Evolutionary conservation across 1,140 invertebrate species (phyloP).

Genomic region (Ips nitidus): DNA sequence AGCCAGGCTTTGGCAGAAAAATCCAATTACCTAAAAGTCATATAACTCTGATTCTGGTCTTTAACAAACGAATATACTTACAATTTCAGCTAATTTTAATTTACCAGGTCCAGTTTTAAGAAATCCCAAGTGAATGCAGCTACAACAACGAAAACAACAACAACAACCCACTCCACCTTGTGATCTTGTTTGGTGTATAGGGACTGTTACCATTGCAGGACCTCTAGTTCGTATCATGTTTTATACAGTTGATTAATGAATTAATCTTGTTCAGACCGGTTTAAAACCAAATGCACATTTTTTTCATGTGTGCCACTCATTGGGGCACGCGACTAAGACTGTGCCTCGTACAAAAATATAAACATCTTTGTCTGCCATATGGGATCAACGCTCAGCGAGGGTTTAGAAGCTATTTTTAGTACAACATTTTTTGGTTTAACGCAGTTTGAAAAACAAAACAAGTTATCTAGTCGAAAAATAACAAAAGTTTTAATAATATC

Average conservation of each 20-base stretch:
- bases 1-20: conserved; percentile 73
- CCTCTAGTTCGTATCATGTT: conserved; percentile 19
- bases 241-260: not conserved
- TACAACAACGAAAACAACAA: conserved; percentile 72
- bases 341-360: not conserved
- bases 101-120: conserved; percentile 68
- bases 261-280: not conserved
- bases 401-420: conserved; percentile 7
- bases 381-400: conserved; percentile 2
- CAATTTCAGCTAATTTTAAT: conserved; percentile 73
- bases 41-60: conserved; percentile 20
- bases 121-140: conserved; percentile 76
- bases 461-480: too few relatives aligned
- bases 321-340: conserved; percentile 1
- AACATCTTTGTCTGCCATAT: not conserved
- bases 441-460: too few relatives aligned
- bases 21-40: conserved; percentile 65
- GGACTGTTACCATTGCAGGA: conserved; percentile 41
- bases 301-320: not conserved
- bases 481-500: too few relatives aligned
- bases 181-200: conserved; percentile 17
- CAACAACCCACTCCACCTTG: conserved; percentile 64
- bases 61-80: conserved; percentile 53
- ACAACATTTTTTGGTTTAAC: too few relatives aligned
- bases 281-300: not conserved